A percentile compares a stretch with the other conserved stretches of the same genome.
phyloP scores from a whole-genome alignment of 2,797 vertebrate species.

The Ceyx erithaca region DNA sequence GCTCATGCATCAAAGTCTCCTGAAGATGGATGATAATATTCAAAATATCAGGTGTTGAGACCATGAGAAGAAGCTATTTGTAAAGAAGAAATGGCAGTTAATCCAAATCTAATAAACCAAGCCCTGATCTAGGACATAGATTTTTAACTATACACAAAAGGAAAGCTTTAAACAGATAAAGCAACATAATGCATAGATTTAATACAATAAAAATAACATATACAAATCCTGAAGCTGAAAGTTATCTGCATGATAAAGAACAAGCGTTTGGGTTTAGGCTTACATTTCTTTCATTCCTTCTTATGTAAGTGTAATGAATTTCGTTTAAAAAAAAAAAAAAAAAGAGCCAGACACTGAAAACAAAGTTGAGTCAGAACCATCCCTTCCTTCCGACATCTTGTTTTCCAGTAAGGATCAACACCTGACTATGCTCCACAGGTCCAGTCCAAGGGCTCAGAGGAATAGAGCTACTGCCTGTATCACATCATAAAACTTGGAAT shows the following conservation, averaged over 20 bases:
- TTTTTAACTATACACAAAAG: constrained; percentile 41
- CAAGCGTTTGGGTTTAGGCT: neutral
- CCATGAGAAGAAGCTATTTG: neutral
- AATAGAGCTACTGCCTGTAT: neutral
- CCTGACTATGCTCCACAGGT: neutral
- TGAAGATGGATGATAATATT: neutral
- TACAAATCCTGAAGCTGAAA: neutral
- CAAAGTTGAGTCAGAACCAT: neutral
- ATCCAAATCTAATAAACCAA: neutral
- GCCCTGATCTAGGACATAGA: neutral
- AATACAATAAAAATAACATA: neutral
- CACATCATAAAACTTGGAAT: neutral
- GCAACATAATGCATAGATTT: constrained; percentile 66
- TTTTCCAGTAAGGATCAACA: neutral
- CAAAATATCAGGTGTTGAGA: neutral
- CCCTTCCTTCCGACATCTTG: neutral
- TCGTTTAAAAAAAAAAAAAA: neutral
- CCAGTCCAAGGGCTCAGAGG: neutral
- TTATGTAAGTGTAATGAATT: neutral
- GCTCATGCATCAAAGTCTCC: neutral
- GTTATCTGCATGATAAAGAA: neutral
- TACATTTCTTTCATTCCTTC: neutral
- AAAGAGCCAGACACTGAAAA: neutral
- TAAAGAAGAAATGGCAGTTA: neutral
- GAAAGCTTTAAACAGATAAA: constrained; percentile 79